A percentile compares a stretch with the other conserved stretches of the same genome.
Conservation (phyloP, 1,140 invertebrate genomes). For the Tetragonula clypearis region DNA sequence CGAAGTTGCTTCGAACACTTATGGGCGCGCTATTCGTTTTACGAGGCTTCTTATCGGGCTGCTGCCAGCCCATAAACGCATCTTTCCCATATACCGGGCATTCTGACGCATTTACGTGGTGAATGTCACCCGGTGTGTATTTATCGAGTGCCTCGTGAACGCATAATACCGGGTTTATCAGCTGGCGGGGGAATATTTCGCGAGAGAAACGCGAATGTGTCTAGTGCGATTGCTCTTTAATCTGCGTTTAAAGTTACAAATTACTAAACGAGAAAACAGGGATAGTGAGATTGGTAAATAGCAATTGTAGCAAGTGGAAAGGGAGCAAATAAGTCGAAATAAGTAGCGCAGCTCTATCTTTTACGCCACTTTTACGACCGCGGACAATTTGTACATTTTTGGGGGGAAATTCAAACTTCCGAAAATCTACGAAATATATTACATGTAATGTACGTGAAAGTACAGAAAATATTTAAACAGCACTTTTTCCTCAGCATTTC, state of each 20-base stretch:
- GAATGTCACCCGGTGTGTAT: slow-evolving; percentile 55
- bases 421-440: too few species aligned
- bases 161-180: slow-evolving; percentile 16
- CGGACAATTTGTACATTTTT: too few species aligned
- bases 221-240: slow-evolving; percentile 49
- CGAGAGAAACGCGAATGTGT: not conserved
- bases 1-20: slow-evolving; percentile 72
- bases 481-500: too few species aligned
- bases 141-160: slow-evolving; percentile 55
- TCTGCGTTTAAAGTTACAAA: not conserved
- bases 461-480: too few species aligned
- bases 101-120: slow-evolving; percentile 65
- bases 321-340: too few species aligned
- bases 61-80: slow-evolving; percentile 79
- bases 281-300: too few species aligned
- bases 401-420: too few species aligned
- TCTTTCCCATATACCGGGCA: slow-evolving; percentile 57
- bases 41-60: slow-evolving; percentile 77
- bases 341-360: too few species aligned
- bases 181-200: not conserved
- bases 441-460: too few species aligned
- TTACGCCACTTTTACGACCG: too few species aligned
- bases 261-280: not conserved
- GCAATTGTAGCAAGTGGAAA: too few species aligned
- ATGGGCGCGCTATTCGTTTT: slow-evolving; percentile 77